Evolutionary conservation across 1,140 invertebrate genomes (phyloP), one percentile per base, ranked within the genome.

Genomic region (Acromyrmex heyeri): DNA sequence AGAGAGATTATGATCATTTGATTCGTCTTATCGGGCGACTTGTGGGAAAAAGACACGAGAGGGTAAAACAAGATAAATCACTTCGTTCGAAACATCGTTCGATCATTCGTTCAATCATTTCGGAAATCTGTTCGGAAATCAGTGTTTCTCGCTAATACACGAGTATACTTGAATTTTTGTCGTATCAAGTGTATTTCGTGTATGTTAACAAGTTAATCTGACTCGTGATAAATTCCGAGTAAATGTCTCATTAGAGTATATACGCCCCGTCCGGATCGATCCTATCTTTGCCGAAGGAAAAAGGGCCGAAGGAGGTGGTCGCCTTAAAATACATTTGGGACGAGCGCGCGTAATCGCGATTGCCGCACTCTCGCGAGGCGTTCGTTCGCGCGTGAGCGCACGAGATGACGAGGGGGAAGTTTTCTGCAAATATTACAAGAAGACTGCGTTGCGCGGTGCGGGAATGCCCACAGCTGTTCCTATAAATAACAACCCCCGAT

Each of bases 401-500:
- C 85, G 24, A 77, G 89, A 90, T 90, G 88, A 90, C 89, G 88
- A 90, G 82, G 86, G 82, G 88, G 88, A 88, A 88, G 91, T 90
- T 93, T 93, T 90, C 86, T 88, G 91, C 87, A 91, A 91, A 92
- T 90, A 91, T 92, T 87, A 91, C 90, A 88, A 79, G 48, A 65
- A 91, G 87, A 88, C 83, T 86, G 38, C 38, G 64, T 64, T 77
- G 73, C 27, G 44, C 82, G 78, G 88, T 69, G 69, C 88, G 89
- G 87, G 90, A 83, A 88, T 92, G 93, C 86, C 89, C 91, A 92
- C 92, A 93, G 93, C 93, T 94, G 93, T 93, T 93, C 93, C 93
- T 94, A 94, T 94, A 92, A 94, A 93, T 93, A 94, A 90, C 86
- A 87, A 91, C 89, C 91, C 90, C 88, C 88, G 93, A 94, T 94